Conservation (phyloP, 2,888 invertebrate genomes). For the Euspilapteryx auroguttella region DNA sequence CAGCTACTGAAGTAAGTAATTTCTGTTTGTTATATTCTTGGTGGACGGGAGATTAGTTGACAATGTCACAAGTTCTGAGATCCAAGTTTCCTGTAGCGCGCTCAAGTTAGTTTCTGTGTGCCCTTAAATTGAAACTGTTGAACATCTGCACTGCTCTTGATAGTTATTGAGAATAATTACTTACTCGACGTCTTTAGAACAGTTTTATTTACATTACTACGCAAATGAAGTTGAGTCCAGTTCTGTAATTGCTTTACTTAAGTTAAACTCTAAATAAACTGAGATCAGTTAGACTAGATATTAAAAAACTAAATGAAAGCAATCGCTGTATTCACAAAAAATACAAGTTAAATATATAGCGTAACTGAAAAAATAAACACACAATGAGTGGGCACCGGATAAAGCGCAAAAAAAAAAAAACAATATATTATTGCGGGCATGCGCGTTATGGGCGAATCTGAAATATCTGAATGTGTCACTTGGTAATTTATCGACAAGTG, state of each 20-base stretch:
- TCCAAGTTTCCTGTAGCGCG: constrained; percentile 26
- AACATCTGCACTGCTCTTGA: no score
- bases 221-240: no score
- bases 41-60: constrained; percentile 46
- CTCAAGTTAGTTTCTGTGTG: constrained; percentile 31
- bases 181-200: no score
- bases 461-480: constrained; percentile 60
- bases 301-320: no score
- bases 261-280: no score
- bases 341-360: no score
- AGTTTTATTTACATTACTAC: no score
- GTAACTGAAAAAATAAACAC: constrained; percentile 13
- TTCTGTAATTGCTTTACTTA: no score
- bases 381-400: constrained; percentile 9
- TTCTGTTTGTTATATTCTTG: constrained; percentile 15
- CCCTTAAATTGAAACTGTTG: constrained; percentile 52
- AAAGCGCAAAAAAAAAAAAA: constrained; percentile 23
- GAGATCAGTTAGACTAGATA: no score
- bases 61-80: constrained; percentile 47
- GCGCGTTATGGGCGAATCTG: constrained; percentile 55
- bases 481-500: constrained; percentile 54
- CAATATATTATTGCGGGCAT: constrained; percentile 45
- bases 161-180: no score
- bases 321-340: no score
- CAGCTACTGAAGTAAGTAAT: constrained; percentile 9